phyloP scores from a whole-genome alignment of 2,888 invertebrate genomes.

The Spisula solida region DNA sequence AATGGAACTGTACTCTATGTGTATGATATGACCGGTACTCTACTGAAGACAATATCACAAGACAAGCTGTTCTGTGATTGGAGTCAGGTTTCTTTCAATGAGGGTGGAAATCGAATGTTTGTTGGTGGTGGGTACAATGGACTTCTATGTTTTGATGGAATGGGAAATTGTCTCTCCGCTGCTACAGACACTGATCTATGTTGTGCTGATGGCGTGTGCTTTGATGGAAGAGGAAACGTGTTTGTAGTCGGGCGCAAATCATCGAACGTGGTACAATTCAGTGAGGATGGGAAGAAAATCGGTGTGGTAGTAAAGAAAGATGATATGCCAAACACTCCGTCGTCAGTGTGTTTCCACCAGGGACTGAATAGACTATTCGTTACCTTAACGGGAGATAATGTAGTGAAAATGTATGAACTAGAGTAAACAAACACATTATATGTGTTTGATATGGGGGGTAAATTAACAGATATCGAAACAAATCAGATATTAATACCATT shows the following conservation, averaged over 20 bases:
- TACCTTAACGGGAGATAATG: background rate
- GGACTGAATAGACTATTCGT: background rate
- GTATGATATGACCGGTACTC: slow-evolving; percentile 8
- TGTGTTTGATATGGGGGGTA: background rate
- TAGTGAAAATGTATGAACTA: background rate
- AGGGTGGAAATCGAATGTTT: background rate
- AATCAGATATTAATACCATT: background rate
- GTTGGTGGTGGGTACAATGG: background rate
- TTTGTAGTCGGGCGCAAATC: background rate
- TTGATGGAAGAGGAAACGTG: slow-evolving; percentile 16
- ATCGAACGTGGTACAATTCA: background rate
- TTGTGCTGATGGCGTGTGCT: background rate
- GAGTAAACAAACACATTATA: background rate
- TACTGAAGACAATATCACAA: background rate
- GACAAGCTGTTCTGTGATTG: background rate
- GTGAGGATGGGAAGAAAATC: background rate
- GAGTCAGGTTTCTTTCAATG: background rate
- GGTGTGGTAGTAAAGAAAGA: background rate
- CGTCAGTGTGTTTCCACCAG: background rate
- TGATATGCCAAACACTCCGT: background rate
- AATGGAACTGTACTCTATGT: background rate
- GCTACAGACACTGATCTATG: background rate
- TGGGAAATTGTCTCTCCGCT: background rate
- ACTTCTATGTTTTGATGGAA: background rate
- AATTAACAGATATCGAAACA: too few relatives aligned